These are phyloP conservation scores for Neoaliturus tenellus DNA, from an alignment of 2,888 invertebrate genomes.

Conservation along the genomic window DNA sequence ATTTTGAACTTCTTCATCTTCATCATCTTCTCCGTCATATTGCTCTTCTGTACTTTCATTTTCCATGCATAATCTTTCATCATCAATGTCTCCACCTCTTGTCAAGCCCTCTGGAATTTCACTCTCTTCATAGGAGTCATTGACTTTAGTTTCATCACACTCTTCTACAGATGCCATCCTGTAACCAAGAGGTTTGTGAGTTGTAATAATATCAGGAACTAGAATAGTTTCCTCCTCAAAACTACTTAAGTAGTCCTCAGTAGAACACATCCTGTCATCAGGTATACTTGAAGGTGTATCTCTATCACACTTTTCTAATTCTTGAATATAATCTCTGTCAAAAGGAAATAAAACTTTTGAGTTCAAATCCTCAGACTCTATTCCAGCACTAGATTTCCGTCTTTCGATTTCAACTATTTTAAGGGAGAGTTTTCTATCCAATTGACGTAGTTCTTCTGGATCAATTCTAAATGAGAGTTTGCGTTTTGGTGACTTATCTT, in stretches of 20 bases:
- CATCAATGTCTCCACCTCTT: not conserved
- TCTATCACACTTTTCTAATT: slow-evolving; percentile 25
- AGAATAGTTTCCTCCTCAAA: slow-evolving; percentile 26
- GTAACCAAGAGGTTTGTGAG: not conserved
- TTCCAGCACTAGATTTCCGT: slow-evolving; percentile 36
- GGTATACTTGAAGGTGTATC: slow-evolving; percentile 36
- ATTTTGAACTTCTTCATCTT: not conserved
- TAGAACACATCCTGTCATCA: slow-evolving; percentile 27
- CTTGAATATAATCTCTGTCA: slow-evolving; percentile 55
- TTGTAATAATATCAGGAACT: slow-evolving; percentile 24
- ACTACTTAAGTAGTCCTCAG: not conserved
- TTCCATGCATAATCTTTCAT: not conserved
- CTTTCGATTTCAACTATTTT: slow-evolving; percentile 50
- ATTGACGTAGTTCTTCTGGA: slow-evolving; percentile 27
- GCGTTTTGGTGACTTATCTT: slow-evolving; percentile 9
- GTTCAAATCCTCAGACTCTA: slow-evolving; percentile 24
- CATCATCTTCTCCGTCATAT: slow-evolving; percentile 20
- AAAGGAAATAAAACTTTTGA: slow-evolving; percentile 56
- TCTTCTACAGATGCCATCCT: slow-evolving; percentile 26
- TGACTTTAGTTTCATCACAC: slow-evolving; percentile 39
- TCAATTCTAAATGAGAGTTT: slow-evolving; percentile 45
- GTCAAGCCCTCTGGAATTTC: not conserved
- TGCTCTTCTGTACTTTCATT: slow-evolving; percentile 5
- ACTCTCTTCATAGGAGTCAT: not conserved
- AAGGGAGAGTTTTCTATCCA: slow-evolving; percentile 42